These are phyloP conservation scores for Astatotilapia flaviijosephi DNA, from an alignment of 2,113 vertebrate genomes.

Conservation along the genomic window DNA sequence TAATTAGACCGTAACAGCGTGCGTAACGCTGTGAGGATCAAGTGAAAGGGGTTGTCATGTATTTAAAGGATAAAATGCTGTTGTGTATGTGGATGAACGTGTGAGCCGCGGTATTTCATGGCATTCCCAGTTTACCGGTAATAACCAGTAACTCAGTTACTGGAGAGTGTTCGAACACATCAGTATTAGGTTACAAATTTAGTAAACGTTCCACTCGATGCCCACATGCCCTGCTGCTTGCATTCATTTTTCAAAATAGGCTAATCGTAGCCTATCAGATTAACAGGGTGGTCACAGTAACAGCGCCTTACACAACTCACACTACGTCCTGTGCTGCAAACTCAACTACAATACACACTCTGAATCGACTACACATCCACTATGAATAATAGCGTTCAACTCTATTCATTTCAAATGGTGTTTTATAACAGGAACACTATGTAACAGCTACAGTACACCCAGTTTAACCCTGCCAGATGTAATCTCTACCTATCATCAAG, in stretches of 20 bases:
- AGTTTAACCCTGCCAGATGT: not conserved
- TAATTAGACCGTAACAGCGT: not conserved
- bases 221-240: not conserved
- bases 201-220: not conserved
- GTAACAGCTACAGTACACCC: not conserved
- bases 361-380: not conserved
- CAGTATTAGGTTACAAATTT: not conserved
- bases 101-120: not conserved
- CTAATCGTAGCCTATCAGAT: not conserved
- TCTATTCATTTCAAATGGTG: not conserved
- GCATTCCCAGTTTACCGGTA: not conserved
- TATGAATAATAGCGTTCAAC: not conserved
- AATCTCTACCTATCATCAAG: not conserved
- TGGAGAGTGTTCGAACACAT: not conserved
- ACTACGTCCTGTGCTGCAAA: not conserved
- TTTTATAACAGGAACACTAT: not conserved
- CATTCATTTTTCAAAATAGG: not conserved
- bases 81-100: not conserved
- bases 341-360: not conserved
- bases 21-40: not conserved
- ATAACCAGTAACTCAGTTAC: not conserved
- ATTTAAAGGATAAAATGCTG: not conserved
- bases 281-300: not conserved
- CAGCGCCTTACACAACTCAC: not conserved
- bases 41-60: not conserved